A percentile compares a stretch with the other conserved stretches of the same genome.
phyloP scores from a whole-genome alignment of 2,797 vertebrate species.

The Sternarchorhynchus goeldii region DNA sequence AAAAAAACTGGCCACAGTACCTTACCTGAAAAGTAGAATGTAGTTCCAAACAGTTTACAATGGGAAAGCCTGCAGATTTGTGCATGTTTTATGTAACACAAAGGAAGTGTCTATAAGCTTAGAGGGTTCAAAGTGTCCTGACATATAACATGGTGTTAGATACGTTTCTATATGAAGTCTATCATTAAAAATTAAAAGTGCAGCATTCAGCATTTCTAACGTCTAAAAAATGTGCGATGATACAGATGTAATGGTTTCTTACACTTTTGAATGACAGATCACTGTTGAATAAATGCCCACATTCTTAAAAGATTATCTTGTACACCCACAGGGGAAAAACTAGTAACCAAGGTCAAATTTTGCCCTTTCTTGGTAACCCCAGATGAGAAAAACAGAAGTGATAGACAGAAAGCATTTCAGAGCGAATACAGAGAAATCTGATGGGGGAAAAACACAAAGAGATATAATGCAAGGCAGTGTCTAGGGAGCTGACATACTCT shows the following conservation, averaged over 20 bases:
- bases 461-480: constrained; percentile 28
- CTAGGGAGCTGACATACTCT: constrained; percentile 32
- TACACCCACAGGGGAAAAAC: constrained; percentile 12
- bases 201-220: not conserved
- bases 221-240: not conserved
- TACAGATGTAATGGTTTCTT: not conserved
- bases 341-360: not conserved
- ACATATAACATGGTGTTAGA: not conserved
- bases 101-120: not conserved
- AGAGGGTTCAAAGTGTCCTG: not conserved
- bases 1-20: not conserved
- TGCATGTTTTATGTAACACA: not conserved
- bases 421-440: constrained; percentile 12
- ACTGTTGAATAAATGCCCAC: not conserved
- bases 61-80: not conserved
- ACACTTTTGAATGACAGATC: not conserved
- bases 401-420: constrained; percentile 7
- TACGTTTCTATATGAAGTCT: not conserved
- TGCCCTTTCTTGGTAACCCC: constrained; percentile 10
- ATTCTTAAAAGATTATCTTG: constrained; percentile 16
- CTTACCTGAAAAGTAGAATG: not conserved
- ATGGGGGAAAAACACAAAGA: constrained; percentile 2
- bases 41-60: not conserved
- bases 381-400: constrained; percentile 16
- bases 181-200: not conserved